These are phyloP conservation scores for Yoshiicerus persimilis DNA, from an alignment of 1,140 invertebrate species.

Conservation along the genomic window DNA sequence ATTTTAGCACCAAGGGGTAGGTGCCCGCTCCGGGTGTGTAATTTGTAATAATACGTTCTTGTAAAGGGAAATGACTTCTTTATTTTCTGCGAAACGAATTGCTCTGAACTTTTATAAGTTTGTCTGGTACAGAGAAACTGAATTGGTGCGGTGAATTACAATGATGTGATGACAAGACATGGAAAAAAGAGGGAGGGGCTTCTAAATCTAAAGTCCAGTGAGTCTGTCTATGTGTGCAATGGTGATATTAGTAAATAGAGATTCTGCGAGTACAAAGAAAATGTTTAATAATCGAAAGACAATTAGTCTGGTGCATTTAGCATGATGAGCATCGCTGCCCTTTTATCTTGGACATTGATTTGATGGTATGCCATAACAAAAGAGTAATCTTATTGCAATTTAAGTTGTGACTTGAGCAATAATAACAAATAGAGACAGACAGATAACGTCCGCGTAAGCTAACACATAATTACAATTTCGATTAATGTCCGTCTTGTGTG, in stretches of 20 bases:
- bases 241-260: not conserved
- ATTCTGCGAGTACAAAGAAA: not conserved
- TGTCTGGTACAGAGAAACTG: not conserved
- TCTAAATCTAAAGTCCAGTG: conserved; percentile 1
- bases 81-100: not conserved
- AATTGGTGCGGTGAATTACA: not conserved
- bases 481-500: not conserved
- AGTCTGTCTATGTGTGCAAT: not conserved
- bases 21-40: not conserved
- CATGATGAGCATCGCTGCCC: not conserved
- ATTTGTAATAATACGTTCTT: not conserved
- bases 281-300: not conserved
- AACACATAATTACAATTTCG: not conserved
- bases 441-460: not conserved
- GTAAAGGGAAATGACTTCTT: not conserved
- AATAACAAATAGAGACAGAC: not conserved
- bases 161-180: not conserved
- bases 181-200: not conserved
- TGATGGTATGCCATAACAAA: not conserved
- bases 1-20: not conserved
- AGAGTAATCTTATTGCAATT: not conserved
- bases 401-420: not conserved
- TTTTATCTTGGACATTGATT: not conserved
- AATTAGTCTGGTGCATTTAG: not conserved
- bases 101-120: not conserved